Conservation (phyloP, 2,113 vertebrate genomes). For the Ploceus nigricollis region DNA sequence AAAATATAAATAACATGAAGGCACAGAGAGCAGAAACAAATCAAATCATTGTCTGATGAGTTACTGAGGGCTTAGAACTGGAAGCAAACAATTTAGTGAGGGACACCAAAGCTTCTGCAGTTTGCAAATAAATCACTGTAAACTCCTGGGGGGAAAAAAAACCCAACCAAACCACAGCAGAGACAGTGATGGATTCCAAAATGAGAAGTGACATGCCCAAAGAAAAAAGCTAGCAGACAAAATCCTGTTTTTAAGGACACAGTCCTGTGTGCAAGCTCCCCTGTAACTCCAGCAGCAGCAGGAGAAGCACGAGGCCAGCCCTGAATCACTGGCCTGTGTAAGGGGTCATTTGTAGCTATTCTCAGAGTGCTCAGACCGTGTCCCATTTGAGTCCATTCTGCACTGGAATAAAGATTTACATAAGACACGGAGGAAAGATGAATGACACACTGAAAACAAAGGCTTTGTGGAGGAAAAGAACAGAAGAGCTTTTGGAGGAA, state of each 20-base stretch:
- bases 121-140: background rate
- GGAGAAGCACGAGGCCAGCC: background rate
- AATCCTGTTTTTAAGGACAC: background rate
- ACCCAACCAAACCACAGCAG: background rate
- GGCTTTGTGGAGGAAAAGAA: background rate
- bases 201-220: background rate
- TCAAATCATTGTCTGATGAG: background rate
- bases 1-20: background rate
- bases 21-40: background rate
- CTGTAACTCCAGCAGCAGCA: background rate
- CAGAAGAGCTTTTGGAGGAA: background rate
- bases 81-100: background rate
- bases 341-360: conserved; percentile 39
- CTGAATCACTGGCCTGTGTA: conserved; percentile 12
- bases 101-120: background rate
- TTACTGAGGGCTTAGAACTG: background rate
- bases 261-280: background rate
- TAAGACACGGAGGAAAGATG: conserved; percentile 15
- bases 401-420: conserved; percentile 47
- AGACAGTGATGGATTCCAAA: background rate
- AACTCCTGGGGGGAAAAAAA: background rate
- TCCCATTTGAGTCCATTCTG: conserved; percentile 46
- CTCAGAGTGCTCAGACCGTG: conserved; percentile 31
- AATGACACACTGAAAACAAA: conserved; percentile 27
- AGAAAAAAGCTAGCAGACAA: background rate